Evolutionary conservation across 37 sponge, comb jelly and placozoan genomes (phyloP), one percentile per base, ranked within the genome.

Genomic region (Axinella damicornis): DNA sequence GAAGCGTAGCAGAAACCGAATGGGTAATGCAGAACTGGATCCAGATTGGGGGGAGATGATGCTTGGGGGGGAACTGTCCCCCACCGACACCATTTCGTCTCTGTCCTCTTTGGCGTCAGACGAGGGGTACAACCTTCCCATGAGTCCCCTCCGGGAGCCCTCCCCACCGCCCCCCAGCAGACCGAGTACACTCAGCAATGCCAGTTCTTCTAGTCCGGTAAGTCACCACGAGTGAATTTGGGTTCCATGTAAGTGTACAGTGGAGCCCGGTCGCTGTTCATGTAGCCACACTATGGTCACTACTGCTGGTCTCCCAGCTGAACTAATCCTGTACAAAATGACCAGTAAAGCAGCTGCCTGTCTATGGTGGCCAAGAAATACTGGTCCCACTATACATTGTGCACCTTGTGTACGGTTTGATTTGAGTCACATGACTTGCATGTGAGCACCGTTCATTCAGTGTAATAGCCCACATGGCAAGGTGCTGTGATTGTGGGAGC

Each of bases 11-110:
- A 58, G 81, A 21, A 79, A 40, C 0, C 62, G 84, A 25, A 74
- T 74, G 84, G 74, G 84, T 25, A 83, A 83, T 62, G 84, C 84
- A 21, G 84, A 83, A 1, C 41, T 83, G 54, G 84, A 83, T 9
- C n/a, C 18, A 31, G 20, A 18, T 34, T 30, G 27, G 68, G 68
- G 16, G 33, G 66, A 61, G 25, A 61, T 62, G 52, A 36, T 61
- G 40, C 11, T 46, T 66, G 64, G 56, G 20, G 4, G 36, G 78
- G 52, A 62, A 27, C 1, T 62, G 35, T 63, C 56, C 63, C 27
- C 46, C 46, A 25, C 25, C 19, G 31, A 39, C 21, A 63, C 61
- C 20, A 21, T 53, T 17, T 32, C 65, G 9, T 78, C 79, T 17
- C 37, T 41, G 27, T 80, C 81, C 24, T 66, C 70, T 22, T 39